phyloP scores from a whole-genome alignment of 2,888 invertebrate species.

The Brachynemurus nebulosus region DNA sequence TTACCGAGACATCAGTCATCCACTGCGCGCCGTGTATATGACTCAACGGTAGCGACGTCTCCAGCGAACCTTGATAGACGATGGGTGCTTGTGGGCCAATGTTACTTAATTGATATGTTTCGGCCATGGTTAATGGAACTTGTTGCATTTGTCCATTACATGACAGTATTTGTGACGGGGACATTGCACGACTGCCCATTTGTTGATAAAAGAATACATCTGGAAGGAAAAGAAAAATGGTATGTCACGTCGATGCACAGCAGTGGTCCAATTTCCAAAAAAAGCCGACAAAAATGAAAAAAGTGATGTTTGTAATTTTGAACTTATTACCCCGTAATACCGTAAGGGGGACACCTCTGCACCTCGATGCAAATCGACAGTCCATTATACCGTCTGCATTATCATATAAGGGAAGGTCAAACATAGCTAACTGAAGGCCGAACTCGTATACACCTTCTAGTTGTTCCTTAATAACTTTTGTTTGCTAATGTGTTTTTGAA shows the following conservation, averaged over 20 bases:
- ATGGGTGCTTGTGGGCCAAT: slow-evolving; percentile 1
- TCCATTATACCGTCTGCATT: no score
- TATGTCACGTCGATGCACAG: neutral
- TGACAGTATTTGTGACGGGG: slow-evolving; percentile 8
- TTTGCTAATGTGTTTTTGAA: no score
- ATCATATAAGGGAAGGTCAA: no score
- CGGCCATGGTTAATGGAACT: slow-evolving; percentile 4
- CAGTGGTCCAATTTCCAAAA: no score
- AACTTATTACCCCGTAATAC: no score
- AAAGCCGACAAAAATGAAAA: no score
- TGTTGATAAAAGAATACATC: slow-evolving; percentile 7
- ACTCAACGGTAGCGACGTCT: slow-evolving; percentile 3
- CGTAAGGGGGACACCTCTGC: no score
- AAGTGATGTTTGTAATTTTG: no score
- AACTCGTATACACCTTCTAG: no score
- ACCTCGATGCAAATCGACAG: no score
- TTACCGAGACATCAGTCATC: slow-evolving; percentile 1
- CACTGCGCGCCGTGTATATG: neutral
- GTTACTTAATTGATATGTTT: neutral
- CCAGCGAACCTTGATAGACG: neutral
- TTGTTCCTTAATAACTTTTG: no score
- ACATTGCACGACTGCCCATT: slow-evolving; percentile 8
- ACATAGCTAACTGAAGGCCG: no score
- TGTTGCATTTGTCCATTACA: slow-evolving; percentile 6
- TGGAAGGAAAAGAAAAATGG: neutral